phyloP scores from a whole-genome alignment of 2,797 vertebrate species.

The Spinibarbus caldwelli region DNA sequence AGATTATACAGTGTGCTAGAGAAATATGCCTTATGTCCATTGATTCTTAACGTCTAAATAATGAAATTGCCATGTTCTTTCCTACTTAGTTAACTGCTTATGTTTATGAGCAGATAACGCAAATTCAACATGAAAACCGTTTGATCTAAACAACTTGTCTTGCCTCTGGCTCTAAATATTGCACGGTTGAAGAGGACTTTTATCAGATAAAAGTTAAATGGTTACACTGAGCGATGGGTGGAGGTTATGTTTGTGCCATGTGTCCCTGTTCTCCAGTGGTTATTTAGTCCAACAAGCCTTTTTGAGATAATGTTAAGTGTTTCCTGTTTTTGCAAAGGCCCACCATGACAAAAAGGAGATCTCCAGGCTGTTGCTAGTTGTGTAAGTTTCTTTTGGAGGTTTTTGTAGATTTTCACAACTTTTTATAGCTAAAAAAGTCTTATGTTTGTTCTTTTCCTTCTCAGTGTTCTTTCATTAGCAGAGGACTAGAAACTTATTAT shows the following conservation, averaged over 20 bases:
- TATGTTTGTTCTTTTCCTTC: background rate
- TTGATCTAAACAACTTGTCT: constrained; percentile 30
- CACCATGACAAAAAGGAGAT: too few relatives aligned
- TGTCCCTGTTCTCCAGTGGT: constrained; percentile 59
- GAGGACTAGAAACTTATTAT: background rate
- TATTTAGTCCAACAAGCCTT: constrained; percentile 67
- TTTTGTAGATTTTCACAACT: background rate
- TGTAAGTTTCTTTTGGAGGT: constrained; percentile 6
- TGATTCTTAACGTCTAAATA: background rate
- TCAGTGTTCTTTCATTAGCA: background rate
- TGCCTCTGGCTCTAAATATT: constrained; percentile 31
- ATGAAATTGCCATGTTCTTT: background rate
- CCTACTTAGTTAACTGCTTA: constrained; percentile 9
- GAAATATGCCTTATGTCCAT: background rate
- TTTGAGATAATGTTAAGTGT: too few relatives aligned
- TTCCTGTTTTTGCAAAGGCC: too few relatives aligned
- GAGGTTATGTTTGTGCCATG: constrained; percentile 55
- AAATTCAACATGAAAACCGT: constrained; percentile 20
- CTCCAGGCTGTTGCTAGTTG: constrained; percentile 19
- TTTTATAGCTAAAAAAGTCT: background rate
- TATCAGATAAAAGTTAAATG: constrained; percentile 59
- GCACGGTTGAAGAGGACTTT: constrained; percentile 39
- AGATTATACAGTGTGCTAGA: background rate
- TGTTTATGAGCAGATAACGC: constrained; percentile 22
- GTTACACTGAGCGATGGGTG: constrained; percentile 59